These are phyloP conservation scores for Hydropotes inermis DNA, from an alignment of 2,113 vertebrate species.

Conservation along the genomic window DNA sequence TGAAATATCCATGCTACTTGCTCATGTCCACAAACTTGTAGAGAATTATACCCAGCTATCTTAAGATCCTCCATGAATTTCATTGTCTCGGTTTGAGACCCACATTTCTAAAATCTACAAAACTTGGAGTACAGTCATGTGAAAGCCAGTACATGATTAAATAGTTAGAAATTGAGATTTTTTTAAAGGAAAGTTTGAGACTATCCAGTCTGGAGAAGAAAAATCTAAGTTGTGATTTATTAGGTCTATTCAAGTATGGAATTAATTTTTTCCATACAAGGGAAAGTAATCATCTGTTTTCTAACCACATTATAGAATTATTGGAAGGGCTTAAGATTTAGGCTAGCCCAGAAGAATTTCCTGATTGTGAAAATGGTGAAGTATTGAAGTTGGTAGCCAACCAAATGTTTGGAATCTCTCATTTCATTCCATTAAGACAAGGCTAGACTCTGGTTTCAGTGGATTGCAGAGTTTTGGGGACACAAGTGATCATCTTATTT, in stretches of 20 bases:
- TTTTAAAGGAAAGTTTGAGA: background rate
- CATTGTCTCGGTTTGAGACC: background rate
- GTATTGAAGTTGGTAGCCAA: background rate
- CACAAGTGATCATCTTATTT: background rate
- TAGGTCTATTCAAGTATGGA: conserved; percentile 30
- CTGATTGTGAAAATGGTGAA: conserved; percentile 41
- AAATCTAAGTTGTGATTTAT: conserved; percentile 61
- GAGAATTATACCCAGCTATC: background rate
- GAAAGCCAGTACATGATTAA: background rate
- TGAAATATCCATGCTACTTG: conserved; percentile 54
- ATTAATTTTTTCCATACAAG: conserved; percentile 56
- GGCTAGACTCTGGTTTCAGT: background rate
- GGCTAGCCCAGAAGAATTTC: conserved; percentile 54
- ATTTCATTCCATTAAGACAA: conserved; percentile 30
- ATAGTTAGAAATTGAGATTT: conserved; percentile 18
- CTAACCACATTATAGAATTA: conserved; percentile 60
- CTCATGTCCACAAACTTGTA: background rate
- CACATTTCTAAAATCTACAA: conserved; percentile 27
- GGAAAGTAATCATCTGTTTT: conserved; percentile 51
- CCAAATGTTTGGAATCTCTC: conserved; percentile 23
- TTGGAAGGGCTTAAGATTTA: conserved; percentile 42
- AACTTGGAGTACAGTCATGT: background rate
- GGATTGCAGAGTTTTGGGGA: background rate
- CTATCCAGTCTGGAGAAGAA: background rate
- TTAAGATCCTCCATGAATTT: background rate